Percentiles rank a stretch among this genome's conserved stretches.
Evolutionary conservation across 1,140 invertebrate species (phyloP).

Genomic region (Halictus rubicundus): DNA sequence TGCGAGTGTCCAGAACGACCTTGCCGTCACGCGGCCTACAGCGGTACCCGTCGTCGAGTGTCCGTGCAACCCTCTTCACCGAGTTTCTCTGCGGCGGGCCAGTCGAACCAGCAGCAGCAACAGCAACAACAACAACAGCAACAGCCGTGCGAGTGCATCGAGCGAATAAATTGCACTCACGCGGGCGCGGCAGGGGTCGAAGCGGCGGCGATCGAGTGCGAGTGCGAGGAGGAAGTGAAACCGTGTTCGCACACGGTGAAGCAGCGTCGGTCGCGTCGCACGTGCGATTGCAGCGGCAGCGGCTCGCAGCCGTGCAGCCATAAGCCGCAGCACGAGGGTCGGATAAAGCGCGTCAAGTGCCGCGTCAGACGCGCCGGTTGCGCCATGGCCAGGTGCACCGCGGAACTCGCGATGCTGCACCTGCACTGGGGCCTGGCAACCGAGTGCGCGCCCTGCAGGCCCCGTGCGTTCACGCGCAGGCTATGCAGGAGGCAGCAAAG

Average conservation of each 20-base stretch:
- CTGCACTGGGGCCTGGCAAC: conserved; percentile 76
- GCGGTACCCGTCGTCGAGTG: conserved; percentile 54
- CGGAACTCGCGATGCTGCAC: conserved; percentile 76
- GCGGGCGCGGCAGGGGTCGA: conserved; percentile 32
- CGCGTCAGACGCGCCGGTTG: conserved; percentile 76
- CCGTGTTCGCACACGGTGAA: conserved; percentile 74
- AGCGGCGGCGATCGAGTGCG: conserved; percentile 64
- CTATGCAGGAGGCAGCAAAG: conserved; percentile 84
- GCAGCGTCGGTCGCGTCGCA: conserved; percentile 65
- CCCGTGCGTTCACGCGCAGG: conserved; percentile 82
- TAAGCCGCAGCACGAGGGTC: conserved; percentile 70
- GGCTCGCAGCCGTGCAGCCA: conserved; percentile 70
- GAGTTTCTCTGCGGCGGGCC: conserved; percentile 34
- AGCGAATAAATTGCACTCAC: conserved; percentile 63
- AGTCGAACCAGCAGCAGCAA: conserved; percentile 41
- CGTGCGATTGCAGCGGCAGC: conserved; percentile 68
- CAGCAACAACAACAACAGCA: conserved; percentile 44
- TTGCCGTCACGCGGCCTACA: conserved; percentile 64
- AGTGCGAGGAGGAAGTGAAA: conserved; percentile 68
- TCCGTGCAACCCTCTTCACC: conserved; percentile 43
- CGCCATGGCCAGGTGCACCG: conserved; percentile 76
- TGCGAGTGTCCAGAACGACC: conserved; percentile 73
- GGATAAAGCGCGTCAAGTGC: conserved; percentile 77
- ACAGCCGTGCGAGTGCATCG: conserved; percentile 63
- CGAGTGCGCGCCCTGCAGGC: conserved; percentile 77